phyloP scores from a whole-genome alignment of 2,797 vertebrate genomes.

The Microhierax caerulescens region DNA sequence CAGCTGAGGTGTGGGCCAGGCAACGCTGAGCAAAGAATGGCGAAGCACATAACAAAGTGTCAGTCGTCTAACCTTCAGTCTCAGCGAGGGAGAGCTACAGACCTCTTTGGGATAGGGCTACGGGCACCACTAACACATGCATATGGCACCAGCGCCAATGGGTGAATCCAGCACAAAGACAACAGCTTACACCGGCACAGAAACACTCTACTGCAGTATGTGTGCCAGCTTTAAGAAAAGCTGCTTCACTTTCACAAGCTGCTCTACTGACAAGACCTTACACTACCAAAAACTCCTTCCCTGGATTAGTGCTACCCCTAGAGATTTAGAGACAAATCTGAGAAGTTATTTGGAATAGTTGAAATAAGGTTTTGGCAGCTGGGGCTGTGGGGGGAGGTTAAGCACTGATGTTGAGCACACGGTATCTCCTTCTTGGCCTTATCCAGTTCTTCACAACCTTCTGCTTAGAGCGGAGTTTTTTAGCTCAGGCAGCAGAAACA shows the following conservation, averaged over 20 bases:
- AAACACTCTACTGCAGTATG: accelerated
- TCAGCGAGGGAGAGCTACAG: neutral
- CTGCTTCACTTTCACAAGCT: neutral
- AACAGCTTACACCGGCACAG: neutral
- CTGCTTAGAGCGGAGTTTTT: neutral
- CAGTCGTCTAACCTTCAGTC: neutral
- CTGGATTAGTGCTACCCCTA: neutral
- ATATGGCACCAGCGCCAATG: accelerated
- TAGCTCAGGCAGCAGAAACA: neutral
- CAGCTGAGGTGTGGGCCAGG: accelerated
- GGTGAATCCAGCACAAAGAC: neutral
- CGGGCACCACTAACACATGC: neutral
- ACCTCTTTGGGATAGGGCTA: neutral
- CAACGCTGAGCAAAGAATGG: neutral
- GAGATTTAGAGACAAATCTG: neutral
- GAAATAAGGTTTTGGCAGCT: neutral
- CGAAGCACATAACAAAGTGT: neutral
- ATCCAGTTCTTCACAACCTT: neutral
- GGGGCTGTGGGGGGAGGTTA: neutral
- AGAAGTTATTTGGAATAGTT: neutral
- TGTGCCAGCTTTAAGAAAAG: neutral
- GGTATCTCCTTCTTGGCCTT: neutral
- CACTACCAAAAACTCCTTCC: neutral
- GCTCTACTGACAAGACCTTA: neutral
- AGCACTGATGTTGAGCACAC: neutral